These are phyloP conservation scores for Notolepis coatsorum DNA, from an alignment of 2,797 vertebrate species.

Conservation along the genomic window DNA sequence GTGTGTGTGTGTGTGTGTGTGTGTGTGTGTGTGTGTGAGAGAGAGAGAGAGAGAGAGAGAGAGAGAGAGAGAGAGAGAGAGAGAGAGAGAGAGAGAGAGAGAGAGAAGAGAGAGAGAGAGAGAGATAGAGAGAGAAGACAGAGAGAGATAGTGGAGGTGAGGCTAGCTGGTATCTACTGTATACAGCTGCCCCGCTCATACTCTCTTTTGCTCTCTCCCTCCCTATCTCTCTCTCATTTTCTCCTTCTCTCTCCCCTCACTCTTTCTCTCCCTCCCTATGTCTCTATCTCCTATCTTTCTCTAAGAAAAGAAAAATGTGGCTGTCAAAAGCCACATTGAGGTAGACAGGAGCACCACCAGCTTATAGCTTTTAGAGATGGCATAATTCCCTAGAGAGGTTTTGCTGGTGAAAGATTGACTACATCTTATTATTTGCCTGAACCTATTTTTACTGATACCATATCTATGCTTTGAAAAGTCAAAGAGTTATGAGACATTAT, in stretches of 20 bases:
- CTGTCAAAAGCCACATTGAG: too few species aligned
- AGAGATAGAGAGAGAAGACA: background rate
- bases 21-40: background rate
- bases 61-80: constrained; percentile 3
- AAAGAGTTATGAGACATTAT: background rate
- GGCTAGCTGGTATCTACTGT: constrained; percentile 30
- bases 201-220: too few species aligned
- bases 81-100: background rate
- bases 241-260: too few species aligned
- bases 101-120: too few species aligned
- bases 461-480: background rate
- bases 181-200: constrained; percentile 20
- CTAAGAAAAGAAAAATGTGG: too few species aligned
- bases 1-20: too few species aligned
- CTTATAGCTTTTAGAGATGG: constrained; percentile 16
- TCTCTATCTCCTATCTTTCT: too few species aligned
- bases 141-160: constrained; percentile 24
- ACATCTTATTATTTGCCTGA: background rate
- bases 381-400: constrained; percentile 7
- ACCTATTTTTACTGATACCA: background rate
- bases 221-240: constrained; percentile 22
- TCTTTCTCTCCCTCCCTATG: too few species aligned
- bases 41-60: constrained; percentile 1
- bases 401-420: background rate
- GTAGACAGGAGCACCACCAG: constrained; percentile 9